Evolutionary conservation across 2,888 invertebrate species (phyloP), one percentile per base, ranked within the genome.

Genomic region (Cephus rjabovi): DNA sequence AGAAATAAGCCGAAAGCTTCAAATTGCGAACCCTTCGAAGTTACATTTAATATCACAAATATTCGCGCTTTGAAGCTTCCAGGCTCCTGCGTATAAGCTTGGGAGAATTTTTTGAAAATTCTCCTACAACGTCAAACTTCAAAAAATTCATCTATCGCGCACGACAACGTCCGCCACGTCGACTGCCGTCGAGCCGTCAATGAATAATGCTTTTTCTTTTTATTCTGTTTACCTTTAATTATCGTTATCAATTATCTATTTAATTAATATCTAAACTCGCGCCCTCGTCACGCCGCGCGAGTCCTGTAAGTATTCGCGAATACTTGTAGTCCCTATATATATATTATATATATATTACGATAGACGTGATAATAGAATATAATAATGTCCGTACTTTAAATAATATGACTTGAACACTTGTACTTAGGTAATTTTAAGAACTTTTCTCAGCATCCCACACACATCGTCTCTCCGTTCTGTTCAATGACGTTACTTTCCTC

Each of bases 21-120:
- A 71, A 71, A 31, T 71, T 11, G 71, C 71, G 71, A 71, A 71
- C 33, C 71, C 71, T 56, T 56, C 71, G 33, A 71, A 76, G 79
- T 81, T 76, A 81, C 73, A 73, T 70, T 79, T 81, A 80, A 79
- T 82, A 81, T 82, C 82, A 81, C 81, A 80, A 81, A 79, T 81
- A 79, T 78, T 79, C 79, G 77, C 79, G 79, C 74, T 79, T 77
- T 79, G 78, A 80, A 82, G 83, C 83, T 83, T 81, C 80, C 77
- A 68, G 75, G 78, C 77, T 75, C 73, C 73, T 70, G 75, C 75
- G 0, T 23, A 12, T 37, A 34, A 12, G 34, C 0, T 75, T 56
- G 70, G 70, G 70, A 33, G 31, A 70, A 70, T 31, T 70, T 70
- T 33, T 70, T 4, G 0, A 70, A 70, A 70, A 33, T 70, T 30